Conservation (phyloP, 2,797 vertebrate species). For the Natrix natrix region DNA sequence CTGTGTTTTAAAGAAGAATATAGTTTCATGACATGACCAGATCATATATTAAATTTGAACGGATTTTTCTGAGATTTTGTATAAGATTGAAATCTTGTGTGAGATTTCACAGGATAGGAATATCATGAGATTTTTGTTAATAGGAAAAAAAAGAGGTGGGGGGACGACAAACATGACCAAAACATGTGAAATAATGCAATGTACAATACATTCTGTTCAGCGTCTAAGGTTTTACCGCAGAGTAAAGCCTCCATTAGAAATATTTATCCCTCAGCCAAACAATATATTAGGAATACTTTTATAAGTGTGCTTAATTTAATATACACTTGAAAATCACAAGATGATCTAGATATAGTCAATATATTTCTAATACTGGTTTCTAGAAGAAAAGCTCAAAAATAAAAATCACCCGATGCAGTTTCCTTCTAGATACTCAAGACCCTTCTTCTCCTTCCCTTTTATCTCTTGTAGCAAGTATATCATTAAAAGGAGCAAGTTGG, state of each 20-base stretch:
- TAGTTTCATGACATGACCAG: neutral
- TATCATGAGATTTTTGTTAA: neutral
- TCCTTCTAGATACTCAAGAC: conserved; percentile 59
- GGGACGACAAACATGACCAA: neutral
- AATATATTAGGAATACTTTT: conserved; percentile 2
- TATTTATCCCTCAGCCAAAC: neutral
- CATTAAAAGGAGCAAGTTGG: conserved; percentile 81
- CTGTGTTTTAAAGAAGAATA: neutral
- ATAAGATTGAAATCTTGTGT: neutral
- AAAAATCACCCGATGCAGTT: conserved; percentile 36
- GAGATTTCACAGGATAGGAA: neutral
- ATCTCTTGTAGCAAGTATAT: conserved; percentile 73
- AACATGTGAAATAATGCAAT: neutral
- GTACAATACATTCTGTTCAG: neutral
- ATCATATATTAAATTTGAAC: neutral
- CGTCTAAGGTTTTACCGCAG: neutral
- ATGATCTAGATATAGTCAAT: conserved; percentile 28
- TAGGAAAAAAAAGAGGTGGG: neutral
- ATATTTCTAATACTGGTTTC: conserved; percentile 25
- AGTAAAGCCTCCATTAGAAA: neutral
- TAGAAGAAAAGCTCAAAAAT: conserved; percentile 3
- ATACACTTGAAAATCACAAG: conserved; percentile 30
- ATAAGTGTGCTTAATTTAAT: conserved; percentile 9
- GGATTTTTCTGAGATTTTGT: neutral
- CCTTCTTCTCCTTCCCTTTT: conserved; percentile 50